phyloP scores from a whole-genome alignment of 2,797 vertebrate species.

The Brachymystax lenok region DNA sequence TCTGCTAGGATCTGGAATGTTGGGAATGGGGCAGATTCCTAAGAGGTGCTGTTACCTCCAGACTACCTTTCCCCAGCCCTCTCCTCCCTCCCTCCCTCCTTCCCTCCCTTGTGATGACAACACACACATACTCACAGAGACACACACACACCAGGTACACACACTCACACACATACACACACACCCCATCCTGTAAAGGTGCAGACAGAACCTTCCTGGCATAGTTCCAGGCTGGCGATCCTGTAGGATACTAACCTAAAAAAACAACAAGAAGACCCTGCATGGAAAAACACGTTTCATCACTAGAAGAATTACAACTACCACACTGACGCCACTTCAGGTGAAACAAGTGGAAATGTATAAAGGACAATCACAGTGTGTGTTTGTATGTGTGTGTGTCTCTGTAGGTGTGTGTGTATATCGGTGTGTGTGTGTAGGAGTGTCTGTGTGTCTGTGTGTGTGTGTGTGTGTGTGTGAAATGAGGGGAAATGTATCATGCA shows the following conservation, averaged over 20 bases:
- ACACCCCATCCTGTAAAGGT: constrained; percentile 55
- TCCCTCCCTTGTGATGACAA: constrained; percentile 1
- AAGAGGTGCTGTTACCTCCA: constrained; percentile 49
- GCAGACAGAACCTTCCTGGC: constrained; percentile 65
- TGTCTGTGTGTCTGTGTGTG: not conserved
- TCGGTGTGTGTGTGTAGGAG: not conserved
- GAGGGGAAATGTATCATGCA: constrained; percentile 21
- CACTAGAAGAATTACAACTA: constrained; percentile 40
- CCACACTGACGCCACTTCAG: constrained; percentile 30
- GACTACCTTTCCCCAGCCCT: constrained; percentile 28
- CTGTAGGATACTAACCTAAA: constrained; percentile 42
- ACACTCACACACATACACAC: not conserved
- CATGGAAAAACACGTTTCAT: constrained; percentile 49
- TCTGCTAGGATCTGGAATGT: constrained; percentile 54
- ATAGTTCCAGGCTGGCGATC: constrained; percentile 52
- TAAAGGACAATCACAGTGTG: not conserved
- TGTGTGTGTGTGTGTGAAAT: not conserved
- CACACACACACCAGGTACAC: not conserved
- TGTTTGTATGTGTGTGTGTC: not conserved
- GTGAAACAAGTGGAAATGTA: constrained; percentile 25
- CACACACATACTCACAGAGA: constrained; percentile 7
- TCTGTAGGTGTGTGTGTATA: not conserved
- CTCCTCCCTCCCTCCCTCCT: not conserved
- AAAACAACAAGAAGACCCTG: constrained; percentile 41
- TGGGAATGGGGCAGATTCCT: constrained; percentile 62